Conservation (phyloP, 2,797 vertebrate genomes). For the Sphenopsis melanotis region DNA sequence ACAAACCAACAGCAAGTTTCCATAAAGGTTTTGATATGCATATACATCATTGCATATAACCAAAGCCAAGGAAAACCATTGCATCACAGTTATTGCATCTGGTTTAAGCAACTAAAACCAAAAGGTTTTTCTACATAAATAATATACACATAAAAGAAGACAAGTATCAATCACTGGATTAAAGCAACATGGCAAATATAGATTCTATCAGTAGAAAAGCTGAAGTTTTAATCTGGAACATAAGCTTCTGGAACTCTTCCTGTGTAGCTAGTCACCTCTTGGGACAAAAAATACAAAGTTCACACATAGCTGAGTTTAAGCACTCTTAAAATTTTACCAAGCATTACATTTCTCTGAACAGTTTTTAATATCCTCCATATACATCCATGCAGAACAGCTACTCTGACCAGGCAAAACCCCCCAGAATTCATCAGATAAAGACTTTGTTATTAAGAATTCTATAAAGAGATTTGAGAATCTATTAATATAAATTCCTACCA, state of each 20-base stretch:
- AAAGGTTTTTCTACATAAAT: background rate
- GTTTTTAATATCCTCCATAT: background rate
- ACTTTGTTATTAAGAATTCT: background rate
- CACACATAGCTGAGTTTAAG: background rate
- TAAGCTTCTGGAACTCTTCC: background rate
- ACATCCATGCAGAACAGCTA: background rate
- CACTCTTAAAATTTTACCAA: background rate
- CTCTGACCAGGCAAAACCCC: background rate
- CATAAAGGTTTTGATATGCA: background rate
- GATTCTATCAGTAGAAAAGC: background rate
- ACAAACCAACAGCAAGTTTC: background rate
- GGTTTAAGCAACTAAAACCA: background rate
- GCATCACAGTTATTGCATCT: background rate
- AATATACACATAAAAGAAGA: background rate
- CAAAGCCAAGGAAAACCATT: background rate
- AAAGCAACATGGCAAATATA: background rate
- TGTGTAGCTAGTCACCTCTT: background rate
- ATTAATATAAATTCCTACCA: background rate
- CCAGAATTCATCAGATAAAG: background rate
- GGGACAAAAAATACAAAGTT: background rate
- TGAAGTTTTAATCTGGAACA: background rate
- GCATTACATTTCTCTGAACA: background rate
- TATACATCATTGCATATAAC: background rate
- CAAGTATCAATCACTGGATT: background rate
- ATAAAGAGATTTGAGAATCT: background rate